Conservation (phyloP, 2,797 vertebrate genomes). For the Chaunax sp. region DNA sequence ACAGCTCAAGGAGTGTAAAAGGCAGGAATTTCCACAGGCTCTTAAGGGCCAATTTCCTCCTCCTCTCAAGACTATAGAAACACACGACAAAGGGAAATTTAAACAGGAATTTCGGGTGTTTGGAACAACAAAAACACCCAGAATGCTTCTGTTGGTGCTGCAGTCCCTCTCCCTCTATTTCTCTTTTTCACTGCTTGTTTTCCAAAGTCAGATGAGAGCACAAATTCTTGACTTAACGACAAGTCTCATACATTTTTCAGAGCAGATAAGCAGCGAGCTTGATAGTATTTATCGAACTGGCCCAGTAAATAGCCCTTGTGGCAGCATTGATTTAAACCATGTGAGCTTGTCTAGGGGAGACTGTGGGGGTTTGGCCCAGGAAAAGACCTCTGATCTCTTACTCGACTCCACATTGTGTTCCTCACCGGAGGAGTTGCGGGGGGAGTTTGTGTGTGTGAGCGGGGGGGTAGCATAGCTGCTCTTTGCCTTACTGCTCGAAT, state of each 20-base stretch:
- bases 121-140: constrained; percentile 48
- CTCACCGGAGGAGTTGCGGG: constrained; percentile 56
- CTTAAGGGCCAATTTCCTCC: constrained; percentile 78
- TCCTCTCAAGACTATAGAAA: constrained; percentile 65
- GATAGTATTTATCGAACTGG: constrained; percentile 62
- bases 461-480: constrained; percentile 51
- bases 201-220: constrained; percentile 43
- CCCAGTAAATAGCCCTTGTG: constrained; percentile 62
- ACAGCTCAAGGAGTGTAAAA: constrained; percentile 74
- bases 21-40: constrained; percentile 73
- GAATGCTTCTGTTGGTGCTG: constrained; percentile 22
- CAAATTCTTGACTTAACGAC: constrained; percentile 28
- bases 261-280: constrained; percentile 40
- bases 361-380: constrained; percentile 72
- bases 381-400: constrained; percentile 81
- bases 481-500: constrained; percentile 63
- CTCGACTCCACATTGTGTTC: constrained; percentile 77
- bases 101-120: constrained; percentile 56
- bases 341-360: constrained; percentile 73
- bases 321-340: constrained; percentile 83
- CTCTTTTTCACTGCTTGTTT: constrained; percentile 20
- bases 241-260: constrained; percentile 25
- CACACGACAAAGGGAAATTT: constrained; percentile 60
- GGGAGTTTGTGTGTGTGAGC: constrained; percentile 25
- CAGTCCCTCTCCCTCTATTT: background rate